Base-by-base conservation (phyloP, 1,140 invertebrate species). In the Pentalonia nigronervosa region DNA sequence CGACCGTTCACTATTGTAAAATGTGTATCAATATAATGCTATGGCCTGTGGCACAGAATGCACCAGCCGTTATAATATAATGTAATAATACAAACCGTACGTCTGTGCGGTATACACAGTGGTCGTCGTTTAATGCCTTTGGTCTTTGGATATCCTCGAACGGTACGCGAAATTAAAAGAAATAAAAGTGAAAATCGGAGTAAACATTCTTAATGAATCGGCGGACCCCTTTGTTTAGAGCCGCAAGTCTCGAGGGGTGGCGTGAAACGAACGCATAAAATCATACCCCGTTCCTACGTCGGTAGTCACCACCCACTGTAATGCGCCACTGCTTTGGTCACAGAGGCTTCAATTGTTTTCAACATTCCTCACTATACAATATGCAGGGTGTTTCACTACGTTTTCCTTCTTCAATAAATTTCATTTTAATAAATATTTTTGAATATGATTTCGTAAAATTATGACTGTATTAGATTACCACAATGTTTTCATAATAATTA, bases 201-300 rank as follows among this genome's bases (percentile, higher is more conserved):
- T 60, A 53, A 41, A 53, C 88, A 23, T 60, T 56, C 88, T 90
- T 90, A 90, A 90, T 90, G 88, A 56, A 90, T 90, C 50, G 34
- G 30, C 11, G n/a, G 60, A 76, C 60, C 88, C 88, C 53, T 60
- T 90, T 90, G 30, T 90, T 90, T 90, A 23, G 87, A 50, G 45
- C 30, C 17, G 30, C 41, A 60, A 56, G 34, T 56, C 88, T 60
- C 88, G 34, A 90, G 88, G 88, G 88, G 50, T 14, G 88, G n/a
- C n/a, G 21, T 89, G 48, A 9, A 88, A n/a, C 36, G 50, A 89
- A 89, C 53, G 23, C 30, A 89, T 45, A 56, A 89, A 56, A 89
- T 9, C 47, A 48, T 34, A 47, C 86, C 60, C 4, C 45, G 25
- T 1, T 53, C 50, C 50, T 9, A 23, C 21, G 21, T 30, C 86